phyloP scores from a whole-genome alignment of 2,797 vertebrate species.

The Pseudochromis fuscus region DNA sequence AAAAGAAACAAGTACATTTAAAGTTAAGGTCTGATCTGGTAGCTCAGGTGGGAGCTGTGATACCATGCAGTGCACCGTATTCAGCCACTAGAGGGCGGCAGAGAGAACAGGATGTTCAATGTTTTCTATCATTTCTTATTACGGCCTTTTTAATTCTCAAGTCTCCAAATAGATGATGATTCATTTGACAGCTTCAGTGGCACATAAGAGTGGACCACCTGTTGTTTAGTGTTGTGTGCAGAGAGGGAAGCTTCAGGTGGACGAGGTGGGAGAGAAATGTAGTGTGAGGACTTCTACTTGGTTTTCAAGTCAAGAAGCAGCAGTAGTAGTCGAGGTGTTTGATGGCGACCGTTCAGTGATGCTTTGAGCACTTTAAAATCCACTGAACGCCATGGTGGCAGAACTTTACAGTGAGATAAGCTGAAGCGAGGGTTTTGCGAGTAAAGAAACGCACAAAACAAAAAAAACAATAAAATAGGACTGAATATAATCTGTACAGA shows the following conservation, averaged over 20 bases:
- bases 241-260: background rate
- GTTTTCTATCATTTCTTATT: background rate
- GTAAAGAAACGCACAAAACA: conserved; percentile 29
- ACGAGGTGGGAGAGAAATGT: conserved; percentile 5
- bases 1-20: background rate
- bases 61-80: background rate
- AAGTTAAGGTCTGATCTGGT: conserved; percentile 9
- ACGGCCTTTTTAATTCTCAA: conserved; percentile 5
- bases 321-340: conserved; percentile 78
- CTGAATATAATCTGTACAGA: conserved; percentile 81
- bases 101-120: background rate
- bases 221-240: conserved; percentile 3
- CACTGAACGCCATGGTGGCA: conserved; percentile 53
- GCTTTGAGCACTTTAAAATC: conserved; percentile 61
- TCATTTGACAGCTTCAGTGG: conserved; percentile 6
- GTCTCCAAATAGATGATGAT: conserved; percentile 7
- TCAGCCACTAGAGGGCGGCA: conserved; percentile 41
- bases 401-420: conserved; percentile 65
- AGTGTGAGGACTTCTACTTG: conserved; percentile 39
- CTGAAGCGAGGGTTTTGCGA: conserved; percentile 57
- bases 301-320: conserved; percentile 74
- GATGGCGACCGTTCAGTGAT: conserved; percentile 56
- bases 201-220: conserved; percentile 21
- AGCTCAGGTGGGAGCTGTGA: background rate
- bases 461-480: conserved; percentile 69